Conservation (phyloP, 2,888 invertebrate species). For the Apocheima hispidaria region DNA sequence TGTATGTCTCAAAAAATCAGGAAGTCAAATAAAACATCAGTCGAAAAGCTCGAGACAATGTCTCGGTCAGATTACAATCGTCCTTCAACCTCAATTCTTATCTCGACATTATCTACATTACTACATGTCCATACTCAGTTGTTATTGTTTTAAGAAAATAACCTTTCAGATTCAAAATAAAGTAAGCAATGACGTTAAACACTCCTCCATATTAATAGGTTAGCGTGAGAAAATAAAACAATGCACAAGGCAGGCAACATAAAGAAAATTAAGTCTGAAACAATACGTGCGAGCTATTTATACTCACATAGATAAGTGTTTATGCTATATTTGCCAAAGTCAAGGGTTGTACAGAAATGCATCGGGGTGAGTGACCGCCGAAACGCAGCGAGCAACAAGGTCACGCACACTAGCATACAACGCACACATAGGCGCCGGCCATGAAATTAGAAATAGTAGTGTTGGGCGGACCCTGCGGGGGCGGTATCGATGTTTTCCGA, state of each 20-base stretch:
- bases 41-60: constrained; percentile 13
- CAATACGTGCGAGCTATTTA: constrained; percentile 25
- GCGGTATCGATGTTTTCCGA: constrained; percentile 47
- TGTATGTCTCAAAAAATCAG: background rate
- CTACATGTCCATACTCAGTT: constrained; percentile 7
- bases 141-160: constrained; percentile 15
- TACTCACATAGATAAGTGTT: constrained; percentile 32
- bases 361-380: constrained; percentile 81
- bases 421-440: constrained; percentile 72
- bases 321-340: constrained; percentile 61
- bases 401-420: constrained; percentile 75
- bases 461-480: constrained; percentile 51
- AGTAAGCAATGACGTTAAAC: constrained; percentile 18
- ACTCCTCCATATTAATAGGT: constrained; percentile 20
- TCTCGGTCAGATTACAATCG: constrained; percentile 11
- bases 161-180: constrained; percentile 12
- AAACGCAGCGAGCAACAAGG: constrained; percentile 80
- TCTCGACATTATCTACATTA: constrained; percentile 8
- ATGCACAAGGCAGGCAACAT: constrained; percentile 22
- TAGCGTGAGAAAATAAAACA: constrained; percentile 29
- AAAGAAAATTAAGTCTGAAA: constrained; percentile 30
- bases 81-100: constrained; percentile 20
- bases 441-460: constrained; percentile 84
- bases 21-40: background rate
- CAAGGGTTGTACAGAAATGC: constrained; percentile 78